Conservation (phyloP, 2,113 vertebrate genomes). For the Pterocles burchelli region DNA sequence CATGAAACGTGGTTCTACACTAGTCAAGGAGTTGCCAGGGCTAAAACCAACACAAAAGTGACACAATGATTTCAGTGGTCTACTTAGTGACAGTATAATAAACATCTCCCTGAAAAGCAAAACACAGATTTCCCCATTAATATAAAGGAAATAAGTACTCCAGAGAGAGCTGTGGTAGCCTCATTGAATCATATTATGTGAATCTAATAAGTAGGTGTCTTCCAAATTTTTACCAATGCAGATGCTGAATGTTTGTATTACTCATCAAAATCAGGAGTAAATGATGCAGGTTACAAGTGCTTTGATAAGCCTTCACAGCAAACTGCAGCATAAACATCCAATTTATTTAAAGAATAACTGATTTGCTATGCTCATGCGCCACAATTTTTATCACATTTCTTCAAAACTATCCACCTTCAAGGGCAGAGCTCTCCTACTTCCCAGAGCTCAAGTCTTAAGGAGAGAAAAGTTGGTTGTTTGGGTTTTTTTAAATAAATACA, state of each 20-base stretch:
- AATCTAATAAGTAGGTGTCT: not conserved
- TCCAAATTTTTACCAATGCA: not conserved
- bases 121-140: not conserved
- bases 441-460: not conserved
- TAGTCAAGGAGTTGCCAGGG: not conserved
- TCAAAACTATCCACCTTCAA: not conserved
- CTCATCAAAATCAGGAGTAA: constrained; percentile 3
- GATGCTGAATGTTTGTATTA: not conserved
- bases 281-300: not conserved
- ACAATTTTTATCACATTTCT: not conserved
- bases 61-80: not conserved
- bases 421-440: not conserved
- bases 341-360: not conserved
- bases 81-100: not conserved
- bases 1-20: not conserved
- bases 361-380: not conserved
- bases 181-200: not conserved
- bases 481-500: not conserved
- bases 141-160: not conserved
- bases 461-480: not conserved
- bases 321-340: not conserved
- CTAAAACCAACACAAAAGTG: not conserved
- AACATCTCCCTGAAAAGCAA: not conserved
- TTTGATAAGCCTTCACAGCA: not conserved
- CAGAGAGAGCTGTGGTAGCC: not conserved